A percentile compares a stretch with the other conserved stretches of the same genome.
These are phyloP conservation scores for Sarcophaga variegata DNA, from an alignment of 2,888 invertebrate species.

Conservation along the genomic window DNA sequence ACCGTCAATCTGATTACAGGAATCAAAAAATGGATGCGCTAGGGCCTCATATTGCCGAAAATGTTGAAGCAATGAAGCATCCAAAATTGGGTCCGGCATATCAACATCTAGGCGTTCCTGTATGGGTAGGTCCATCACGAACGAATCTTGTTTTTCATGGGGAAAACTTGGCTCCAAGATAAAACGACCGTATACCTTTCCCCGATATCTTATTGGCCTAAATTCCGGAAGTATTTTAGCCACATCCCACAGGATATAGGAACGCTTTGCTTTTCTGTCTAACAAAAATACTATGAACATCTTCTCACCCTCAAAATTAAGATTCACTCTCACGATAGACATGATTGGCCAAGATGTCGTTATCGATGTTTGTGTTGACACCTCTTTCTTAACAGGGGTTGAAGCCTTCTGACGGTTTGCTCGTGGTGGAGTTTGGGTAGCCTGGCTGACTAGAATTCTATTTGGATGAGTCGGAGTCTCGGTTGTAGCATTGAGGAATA, in stretches of 20 bases:
- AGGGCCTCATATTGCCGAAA: no score
- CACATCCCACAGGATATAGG: constrained; percentile 12
- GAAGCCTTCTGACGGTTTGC: no score
- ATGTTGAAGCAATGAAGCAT: neutral
- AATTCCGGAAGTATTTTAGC: neutral
- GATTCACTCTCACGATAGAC: neutral
- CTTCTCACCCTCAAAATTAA: neutral
- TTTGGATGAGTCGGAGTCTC: no score
- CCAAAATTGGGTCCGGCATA: no score
- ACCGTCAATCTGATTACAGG: no score
- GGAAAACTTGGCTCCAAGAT: constrained; percentile 1
- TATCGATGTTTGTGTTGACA: neutral
- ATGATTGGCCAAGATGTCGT: neutral
- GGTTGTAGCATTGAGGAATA: no score
- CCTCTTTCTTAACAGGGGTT: no score
- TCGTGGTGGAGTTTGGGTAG: no score
- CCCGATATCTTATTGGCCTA: neutral
- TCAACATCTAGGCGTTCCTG: neutral
- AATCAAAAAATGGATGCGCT: no score
- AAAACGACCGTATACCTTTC: neutral
- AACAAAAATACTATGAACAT: neutral
- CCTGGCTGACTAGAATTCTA: no score
- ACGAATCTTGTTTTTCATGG: neutral
- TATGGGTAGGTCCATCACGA: neutral
- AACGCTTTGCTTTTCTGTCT: neutral